Conservation (phyloP, 2,113 vertebrate species). For the Himantopus leucocephalus region DNA sequence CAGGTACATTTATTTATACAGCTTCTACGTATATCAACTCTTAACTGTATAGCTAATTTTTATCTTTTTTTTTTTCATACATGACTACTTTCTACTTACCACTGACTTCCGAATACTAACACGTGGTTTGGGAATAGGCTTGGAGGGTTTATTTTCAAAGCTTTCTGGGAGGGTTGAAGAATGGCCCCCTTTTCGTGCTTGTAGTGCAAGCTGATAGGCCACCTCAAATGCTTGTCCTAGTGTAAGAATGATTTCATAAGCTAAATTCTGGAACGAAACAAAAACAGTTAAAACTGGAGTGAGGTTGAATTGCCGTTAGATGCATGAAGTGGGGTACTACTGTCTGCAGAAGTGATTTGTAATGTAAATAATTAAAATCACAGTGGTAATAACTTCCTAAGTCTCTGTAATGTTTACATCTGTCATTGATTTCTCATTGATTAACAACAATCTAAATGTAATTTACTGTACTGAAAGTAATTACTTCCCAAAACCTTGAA, state of each 20-base stretch:
- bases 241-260: constrained; percentile 98
- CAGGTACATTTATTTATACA: background rate
- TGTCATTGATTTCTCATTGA: constrained; percentile 25
- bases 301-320: background rate
- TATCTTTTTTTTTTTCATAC: background rate
- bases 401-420: constrained; percentile 22
- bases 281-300: background rate
- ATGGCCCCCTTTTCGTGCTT: constrained; percentile 95
- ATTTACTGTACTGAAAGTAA: background rate
- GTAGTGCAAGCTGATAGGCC: constrained; percentile 96
- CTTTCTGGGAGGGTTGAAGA: constrained; percentile 97
- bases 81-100: constrained; percentile 77
- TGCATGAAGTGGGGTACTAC: background rate
- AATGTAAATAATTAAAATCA: background rate
- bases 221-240: constrained; percentile 98
- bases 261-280: constrained; percentile 87
- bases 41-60: background rate
- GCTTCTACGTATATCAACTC: background rate
- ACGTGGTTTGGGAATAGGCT: constrained; percentile 96
- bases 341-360: background rate
- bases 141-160: constrained; percentile 96
- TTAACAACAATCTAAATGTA: background rate
- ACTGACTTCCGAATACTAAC: constrained; percentile 98
- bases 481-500: constrained; percentile 21
- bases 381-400: background rate